Percentiles rank a stretch among this genome's conserved stretches.
phyloP scores from a whole-genome alignment of 2,797 vertebrate species.

The Naso thynnoides region DNA sequence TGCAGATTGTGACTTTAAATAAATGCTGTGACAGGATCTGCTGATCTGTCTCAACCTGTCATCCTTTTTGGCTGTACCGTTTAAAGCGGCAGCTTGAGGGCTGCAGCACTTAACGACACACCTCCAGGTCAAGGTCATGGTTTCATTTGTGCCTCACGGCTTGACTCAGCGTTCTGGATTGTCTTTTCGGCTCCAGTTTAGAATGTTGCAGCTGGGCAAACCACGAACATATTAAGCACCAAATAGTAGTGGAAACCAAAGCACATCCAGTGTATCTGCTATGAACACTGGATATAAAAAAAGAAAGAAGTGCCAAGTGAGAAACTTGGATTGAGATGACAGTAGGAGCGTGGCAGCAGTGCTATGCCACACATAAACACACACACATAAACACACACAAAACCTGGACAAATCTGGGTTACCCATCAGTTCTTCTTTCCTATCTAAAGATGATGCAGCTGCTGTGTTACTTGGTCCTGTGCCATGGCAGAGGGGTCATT shows the following conservation, averaged over 20 bases:
- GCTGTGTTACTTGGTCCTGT: slow-evolving; percentile 54
- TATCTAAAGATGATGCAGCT: slow-evolving; percentile 65
- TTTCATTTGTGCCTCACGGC: slow-evolving; percentile 8
- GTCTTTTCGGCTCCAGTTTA: slow-evolving; percentile 2
- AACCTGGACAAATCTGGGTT: slow-evolving; percentile 46
- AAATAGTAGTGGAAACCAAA: slow-evolving; percentile 22
- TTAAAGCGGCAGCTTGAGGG: slow-evolving; percentile 4
- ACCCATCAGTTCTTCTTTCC: slow-evolving; percentile 49
- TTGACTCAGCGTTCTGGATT: neutral
- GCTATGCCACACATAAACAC: slow-evolving; percentile 5
- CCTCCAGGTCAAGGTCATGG: slow-evolving; percentile 31
- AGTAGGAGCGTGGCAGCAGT: neutral
- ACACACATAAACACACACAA: slow-evolving; percentile 10
- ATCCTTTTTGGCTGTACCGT: neutral
- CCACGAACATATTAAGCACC: slow-evolving; percentile 3
- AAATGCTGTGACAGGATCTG: neutral
- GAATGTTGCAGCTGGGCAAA: slow-evolving; percentile 25
- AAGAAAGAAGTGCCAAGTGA: slow-evolving; percentile 19
- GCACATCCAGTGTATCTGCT: neutral
- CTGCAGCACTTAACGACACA: neutral
- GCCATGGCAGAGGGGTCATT: slow-evolving; percentile 60
- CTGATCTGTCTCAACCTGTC: neutral
- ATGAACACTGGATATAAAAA: slow-evolving; percentile 5
- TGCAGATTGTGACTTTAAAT: slow-evolving; percentile 5
- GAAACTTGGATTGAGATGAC: slow-evolving; percentile 28